These are phyloP conservation scores for Tenthredo mesomela DNA, from an alignment of 2,888 invertebrate genomes.

Conservation along the genomic window DNA sequence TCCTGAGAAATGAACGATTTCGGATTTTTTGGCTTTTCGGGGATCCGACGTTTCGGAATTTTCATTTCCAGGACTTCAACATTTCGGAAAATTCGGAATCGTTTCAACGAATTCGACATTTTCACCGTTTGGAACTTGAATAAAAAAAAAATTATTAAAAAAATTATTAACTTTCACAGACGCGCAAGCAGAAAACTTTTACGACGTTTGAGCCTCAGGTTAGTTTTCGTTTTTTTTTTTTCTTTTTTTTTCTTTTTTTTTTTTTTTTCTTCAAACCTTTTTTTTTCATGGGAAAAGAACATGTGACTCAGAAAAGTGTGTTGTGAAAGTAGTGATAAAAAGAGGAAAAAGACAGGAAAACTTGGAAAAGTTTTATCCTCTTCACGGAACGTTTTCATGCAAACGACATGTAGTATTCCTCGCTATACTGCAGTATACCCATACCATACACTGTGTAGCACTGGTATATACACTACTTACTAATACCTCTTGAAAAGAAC, in stretches of 20 bases:
- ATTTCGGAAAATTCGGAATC: too few relatives aligned
- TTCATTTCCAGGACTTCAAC: too few relatives aligned
- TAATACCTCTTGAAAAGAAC: not conserved
- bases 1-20: too few relatives aligned
- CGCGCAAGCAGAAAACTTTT: not conserved
- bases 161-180: not conserved
- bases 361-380: constrained; percentile 28
- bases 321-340: not conserved
- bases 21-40: too few relatives aligned
- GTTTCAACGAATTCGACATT: too few relatives aligned
- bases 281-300: constrained; percentile 4
- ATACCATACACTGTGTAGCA: constrained; percentile 24
- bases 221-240: not conserved
- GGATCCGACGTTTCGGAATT: too few relatives aligned
- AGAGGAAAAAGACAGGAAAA: not conserved
- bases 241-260: constrained; percentile 4
- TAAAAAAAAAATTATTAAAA: too few relatives aligned
- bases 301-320: constrained; percentile 16
- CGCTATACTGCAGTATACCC: constrained; percentile 45
- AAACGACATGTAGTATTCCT: constrained; percentile 49
- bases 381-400: constrained; percentile 56
- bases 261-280: constrained; percentile 3
- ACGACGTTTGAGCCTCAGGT: not conserved
- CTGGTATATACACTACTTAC: not conserved
- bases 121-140: too few relatives aligned